These are phyloP conservation scores for Lycia hirtaria DNA, from an alignment of 2,888 invertebrate species.

Conservation along the genomic window DNA sequence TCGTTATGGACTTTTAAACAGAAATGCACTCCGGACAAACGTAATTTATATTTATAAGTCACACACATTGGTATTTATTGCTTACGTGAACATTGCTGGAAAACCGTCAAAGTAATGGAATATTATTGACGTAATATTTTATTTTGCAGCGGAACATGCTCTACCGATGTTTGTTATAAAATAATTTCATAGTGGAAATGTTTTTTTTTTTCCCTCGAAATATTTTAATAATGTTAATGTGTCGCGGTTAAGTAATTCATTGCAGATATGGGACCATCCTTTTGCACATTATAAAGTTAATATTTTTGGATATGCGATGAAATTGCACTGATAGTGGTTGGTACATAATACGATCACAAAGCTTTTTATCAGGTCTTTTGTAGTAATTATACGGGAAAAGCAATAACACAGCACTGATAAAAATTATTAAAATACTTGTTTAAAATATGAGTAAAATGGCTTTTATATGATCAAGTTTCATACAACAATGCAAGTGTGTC, in stretches of 20 bases:
- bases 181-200: slow-evolving; percentile 41
- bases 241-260: slow-evolving; percentile 52
- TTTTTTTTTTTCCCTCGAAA: slow-evolving; percentile 34
- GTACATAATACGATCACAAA: slow-evolving; percentile 13
- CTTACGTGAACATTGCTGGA: slow-evolving; percentile 33
- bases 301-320: slow-evolving; percentile 64
- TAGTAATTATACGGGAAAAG: slow-evolving; percentile 6
- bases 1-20: slow-evolving; percentile 23
- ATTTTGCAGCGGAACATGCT: slow-evolving; percentile 27
- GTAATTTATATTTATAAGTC: slow-evolving; percentile 37
- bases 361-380: slow-evolving; percentile 11
- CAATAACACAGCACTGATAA: slow-evolving; percentile 5
- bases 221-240: slow-evolving; percentile 42
- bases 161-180: slow-evolving; percentile 37
- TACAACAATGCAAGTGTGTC: too few species aligned
- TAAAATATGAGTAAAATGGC: neutral
- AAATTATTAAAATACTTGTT: slow-evolving; percentile 7
- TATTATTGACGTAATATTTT: slow-evolving; percentile 47
- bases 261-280: slow-evolving; percentile 46
- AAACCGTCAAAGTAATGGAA: slow-evolving; percentile 42
- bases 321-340: slow-evolving; percentile 57
- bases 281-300: slow-evolving; percentile 56
- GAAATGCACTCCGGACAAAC: slow-evolving; percentile 22
- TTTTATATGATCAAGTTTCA: too few species aligned
- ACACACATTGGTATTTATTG: slow-evolving; percentile 41